Evolutionary conservation across 1,140 invertebrate genomes (phyloP).

Genomic region (Tetraneura akinire): DNA sequence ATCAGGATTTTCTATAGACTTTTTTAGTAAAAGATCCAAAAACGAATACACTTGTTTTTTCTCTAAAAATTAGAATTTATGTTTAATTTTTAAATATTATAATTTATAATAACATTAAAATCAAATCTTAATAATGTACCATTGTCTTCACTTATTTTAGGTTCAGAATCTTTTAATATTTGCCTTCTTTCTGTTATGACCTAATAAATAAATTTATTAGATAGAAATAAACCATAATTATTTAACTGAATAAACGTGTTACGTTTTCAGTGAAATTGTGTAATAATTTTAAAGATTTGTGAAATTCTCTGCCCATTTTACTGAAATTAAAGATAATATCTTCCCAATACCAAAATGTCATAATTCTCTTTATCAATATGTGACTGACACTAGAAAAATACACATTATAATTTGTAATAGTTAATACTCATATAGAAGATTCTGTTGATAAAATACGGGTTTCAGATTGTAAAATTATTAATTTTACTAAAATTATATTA

Average conservation of each 20-base stretch:
- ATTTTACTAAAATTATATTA: too few species aligned
- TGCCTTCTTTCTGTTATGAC: background rate
- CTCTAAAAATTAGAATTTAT: background rate
- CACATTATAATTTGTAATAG: too few species aligned
- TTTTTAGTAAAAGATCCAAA: conserved; percentile 65
- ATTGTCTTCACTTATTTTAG: background rate
- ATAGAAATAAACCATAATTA: background rate
- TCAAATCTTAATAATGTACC: background rate
- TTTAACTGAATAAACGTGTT: conserved; percentile 40
- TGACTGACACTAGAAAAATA: conserved; percentile 51
- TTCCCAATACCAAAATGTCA: conserved; percentile 53
- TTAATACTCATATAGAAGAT: too few species aligned
- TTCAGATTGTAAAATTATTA: too few species aligned
- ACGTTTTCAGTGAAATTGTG: conserved; percentile 71
- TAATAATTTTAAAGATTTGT: conserved; percentile 65
- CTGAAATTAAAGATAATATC: conserved; percentile 54
- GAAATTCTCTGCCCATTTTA: conserved; percentile 59
- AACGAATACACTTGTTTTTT: conserved; percentile 49
- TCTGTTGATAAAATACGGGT: too few species aligned
- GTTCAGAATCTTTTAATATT: background rate
- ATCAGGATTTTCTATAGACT: conserved; percentile 57
- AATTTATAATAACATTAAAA: too few species aligned
- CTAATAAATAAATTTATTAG: background rate
- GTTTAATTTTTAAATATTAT: too few species aligned
- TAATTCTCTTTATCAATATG: conserved; percentile 47